Evolutionary conservation across 2,797 vertebrate genomes (phyloP).

Genomic region (Hippocampus kuda): DNA sequence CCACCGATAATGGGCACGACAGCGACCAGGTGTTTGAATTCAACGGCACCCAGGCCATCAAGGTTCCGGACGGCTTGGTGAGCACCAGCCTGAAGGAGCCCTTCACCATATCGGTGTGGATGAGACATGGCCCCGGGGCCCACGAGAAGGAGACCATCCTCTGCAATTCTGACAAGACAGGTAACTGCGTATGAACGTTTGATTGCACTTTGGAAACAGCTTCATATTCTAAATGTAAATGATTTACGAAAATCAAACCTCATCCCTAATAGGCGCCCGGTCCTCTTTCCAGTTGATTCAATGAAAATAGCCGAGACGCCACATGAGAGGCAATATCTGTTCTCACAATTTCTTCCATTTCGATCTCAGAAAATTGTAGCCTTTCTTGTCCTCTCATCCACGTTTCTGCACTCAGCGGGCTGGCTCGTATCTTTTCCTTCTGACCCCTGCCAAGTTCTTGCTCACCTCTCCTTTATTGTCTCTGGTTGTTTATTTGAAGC

Average conservation of each 20-base stretch:
- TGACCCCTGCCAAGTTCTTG: conserved; percentile 5
- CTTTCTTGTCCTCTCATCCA: conserved; percentile 7
- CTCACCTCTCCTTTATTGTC: conserved; percentile 28
- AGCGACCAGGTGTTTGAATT: conserved; percentile 98
- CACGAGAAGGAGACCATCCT: conserved; percentile 91
- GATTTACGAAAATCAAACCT: background rate
- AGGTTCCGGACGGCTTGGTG: conserved; percentile 79
- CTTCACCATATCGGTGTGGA: conserved; percentile 92
- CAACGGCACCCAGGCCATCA: conserved; percentile 92
- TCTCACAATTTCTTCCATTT: background rate
- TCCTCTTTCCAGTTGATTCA: background rate
- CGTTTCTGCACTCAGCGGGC: conserved; percentile 11
- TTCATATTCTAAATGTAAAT: background rate
- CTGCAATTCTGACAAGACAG: conserved; percentile 94
- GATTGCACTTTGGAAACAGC: background rate
- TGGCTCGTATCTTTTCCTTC: background rate
- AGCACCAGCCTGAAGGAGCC: conserved; percentile 79
- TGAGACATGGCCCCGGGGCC: conserved; percentile 85
- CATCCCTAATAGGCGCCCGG: background rate
- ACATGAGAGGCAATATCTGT: background rate
- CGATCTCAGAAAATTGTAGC: conserved; percentile 12
- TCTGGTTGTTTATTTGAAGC: conserved; percentile 21
- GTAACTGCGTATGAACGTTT: conserved; percentile 44
- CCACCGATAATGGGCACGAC: conserved; percentile 93
- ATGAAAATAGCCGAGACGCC: background rate